Percentiles rank a stretch among this genome's conserved stretches.
Conservation (phyloP, 2,888 invertebrate genomes). For the Andrena hattorfiana region DNA sequence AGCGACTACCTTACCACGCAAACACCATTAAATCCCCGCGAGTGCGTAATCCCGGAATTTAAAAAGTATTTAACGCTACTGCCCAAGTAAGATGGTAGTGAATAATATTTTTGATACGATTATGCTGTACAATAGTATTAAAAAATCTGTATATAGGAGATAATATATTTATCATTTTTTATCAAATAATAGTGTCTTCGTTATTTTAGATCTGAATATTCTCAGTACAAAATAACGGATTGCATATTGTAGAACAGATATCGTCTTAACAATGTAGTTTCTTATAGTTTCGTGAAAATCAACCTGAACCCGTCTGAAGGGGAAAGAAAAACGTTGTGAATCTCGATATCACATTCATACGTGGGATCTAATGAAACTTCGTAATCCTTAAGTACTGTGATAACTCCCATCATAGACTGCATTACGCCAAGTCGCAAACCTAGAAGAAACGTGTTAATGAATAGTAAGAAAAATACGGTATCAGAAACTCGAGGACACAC, state of each 20-base stretch:
- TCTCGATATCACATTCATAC: conserved; percentile 55
- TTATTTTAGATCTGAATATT: background rate
- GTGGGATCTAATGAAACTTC: conserved; percentile 71
- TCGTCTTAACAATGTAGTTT: background rate
- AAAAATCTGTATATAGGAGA: conserved; percentile 32
- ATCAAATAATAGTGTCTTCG: background rate
- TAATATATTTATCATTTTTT: conserved; percentile 29
- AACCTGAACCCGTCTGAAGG: conserved; percentile 25
- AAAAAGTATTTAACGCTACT: conserved; percentile 81
- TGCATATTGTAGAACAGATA: background rate
- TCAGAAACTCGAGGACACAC: background rate
- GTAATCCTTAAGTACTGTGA: conserved; percentile 75
- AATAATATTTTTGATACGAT: conserved; percentile 8
- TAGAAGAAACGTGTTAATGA: conserved; percentile 37
- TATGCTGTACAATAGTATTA: conserved; percentile 23
- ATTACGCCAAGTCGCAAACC: conserved; percentile 74
- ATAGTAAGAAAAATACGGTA: background rate
- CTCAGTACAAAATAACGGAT: too few relatives aligned
- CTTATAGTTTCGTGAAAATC: conserved; percentile 54
- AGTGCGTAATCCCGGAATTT: conserved; percentile 81
- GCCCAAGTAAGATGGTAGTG: conserved; percentile 73
- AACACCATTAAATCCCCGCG: conserved; percentile 76
- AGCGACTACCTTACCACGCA: conserved; percentile 86
- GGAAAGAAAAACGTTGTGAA: conserved; percentile 64
- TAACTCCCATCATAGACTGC: conserved; percentile 73